phyloP scores from a whole-genome alignment of 2,797 vertebrate genomes.

The Coregonus suidteri region DNA sequence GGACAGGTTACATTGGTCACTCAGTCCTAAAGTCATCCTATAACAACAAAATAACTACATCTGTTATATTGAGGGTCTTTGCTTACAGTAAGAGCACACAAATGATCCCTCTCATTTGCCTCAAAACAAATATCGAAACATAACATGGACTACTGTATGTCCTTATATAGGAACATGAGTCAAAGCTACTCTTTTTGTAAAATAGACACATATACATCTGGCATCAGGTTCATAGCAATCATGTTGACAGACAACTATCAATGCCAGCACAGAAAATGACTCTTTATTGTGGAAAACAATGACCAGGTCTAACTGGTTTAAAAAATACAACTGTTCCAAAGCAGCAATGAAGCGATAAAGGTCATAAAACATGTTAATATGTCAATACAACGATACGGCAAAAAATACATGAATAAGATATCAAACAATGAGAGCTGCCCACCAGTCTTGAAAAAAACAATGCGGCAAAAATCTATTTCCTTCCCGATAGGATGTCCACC shows the following conservation, averaged over 20 bases:
- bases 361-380: slow-evolving; percentile 27
- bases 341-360: slow-evolving; percentile 36
- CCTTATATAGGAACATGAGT: background rate
- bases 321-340: slow-evolving; percentile 33
- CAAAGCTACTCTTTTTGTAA: background rate
- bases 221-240: slow-evolving; percentile 53
- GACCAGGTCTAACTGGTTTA: slow-evolving; percentile 24
- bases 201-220: background rate
- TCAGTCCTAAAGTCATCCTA: too few species aligned
- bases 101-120: too few species aligned
- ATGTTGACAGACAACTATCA: background rate
- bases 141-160: background rate
- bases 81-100: too few species aligned
- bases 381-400: slow-evolving; percentile 44
- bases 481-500: slow-evolving; percentile 62
- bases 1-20: too few species aligned
- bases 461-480: slow-evolving; percentile 61
- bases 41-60: too few species aligned
- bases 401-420: slow-evolving; percentile 26
- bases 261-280: background rate
- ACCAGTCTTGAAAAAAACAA: slow-evolving; percentile 58
- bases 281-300: slow-evolving; percentile 31
- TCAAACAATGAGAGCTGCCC: slow-evolving; percentile 44
- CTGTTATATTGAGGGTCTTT: too few species aligned
- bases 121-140: too few species aligned